A percentile compares a stretch with the other conserved stretches of the same genome.
phyloP scores from a whole-genome alignment of 1,140 invertebrate species.

The Drosophila nebulosa region DNA sequence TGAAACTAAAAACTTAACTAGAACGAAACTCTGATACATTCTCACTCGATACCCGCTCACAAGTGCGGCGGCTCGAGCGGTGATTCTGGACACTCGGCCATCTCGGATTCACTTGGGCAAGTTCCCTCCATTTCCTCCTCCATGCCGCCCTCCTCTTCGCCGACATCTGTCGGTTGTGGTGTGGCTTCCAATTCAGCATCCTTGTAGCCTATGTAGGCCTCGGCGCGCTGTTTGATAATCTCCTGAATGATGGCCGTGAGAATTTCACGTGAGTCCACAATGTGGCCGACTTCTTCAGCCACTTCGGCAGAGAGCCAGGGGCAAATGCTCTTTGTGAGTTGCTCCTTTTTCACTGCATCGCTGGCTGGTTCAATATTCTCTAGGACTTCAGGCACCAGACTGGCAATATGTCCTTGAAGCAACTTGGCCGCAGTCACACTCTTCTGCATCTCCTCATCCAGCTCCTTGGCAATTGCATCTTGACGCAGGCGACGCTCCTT shows the following conservation, averaged over 20 bases:
- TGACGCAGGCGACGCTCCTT: conserved; percentile 81
- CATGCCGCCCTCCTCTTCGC: conserved; percentile 61
- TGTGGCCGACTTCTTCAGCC: conserved; percentile 88
- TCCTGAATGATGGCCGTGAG: conserved; percentile 90
- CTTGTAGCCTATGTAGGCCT: conserved; percentile 75
- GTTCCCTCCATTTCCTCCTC: conserved; percentile 47
- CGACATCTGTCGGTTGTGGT: conserved; percentile 14
- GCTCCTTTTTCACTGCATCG: conserved; percentile 81
- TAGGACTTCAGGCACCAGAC: conserved; percentile 91
- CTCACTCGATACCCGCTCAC: conserved; percentile 1
- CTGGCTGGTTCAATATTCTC: conserved; percentile 84
- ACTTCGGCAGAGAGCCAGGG: conserved; percentile 94
- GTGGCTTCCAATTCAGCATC: conserved; percentile 44
- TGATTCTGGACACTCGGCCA: conserved; percentile 41
- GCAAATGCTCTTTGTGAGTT: conserved; percentile 90
- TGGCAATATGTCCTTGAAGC: conserved; percentile 91
- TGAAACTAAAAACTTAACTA: conserved; percentile 41
- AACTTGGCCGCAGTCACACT: conserved; percentile 90
- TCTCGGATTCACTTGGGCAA: conserved; percentile 56
- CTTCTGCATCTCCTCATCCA: conserved; percentile 83
- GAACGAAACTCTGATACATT: conserved; percentile 24
- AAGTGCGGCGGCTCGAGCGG: conserved; percentile 38
- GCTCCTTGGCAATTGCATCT: conserved; percentile 70
- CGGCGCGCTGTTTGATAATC: conserved; percentile 87
- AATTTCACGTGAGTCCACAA: conserved; percentile 89